Conservation (phyloP, 2,113 vertebrate species). For the Esox niger region DNA sequence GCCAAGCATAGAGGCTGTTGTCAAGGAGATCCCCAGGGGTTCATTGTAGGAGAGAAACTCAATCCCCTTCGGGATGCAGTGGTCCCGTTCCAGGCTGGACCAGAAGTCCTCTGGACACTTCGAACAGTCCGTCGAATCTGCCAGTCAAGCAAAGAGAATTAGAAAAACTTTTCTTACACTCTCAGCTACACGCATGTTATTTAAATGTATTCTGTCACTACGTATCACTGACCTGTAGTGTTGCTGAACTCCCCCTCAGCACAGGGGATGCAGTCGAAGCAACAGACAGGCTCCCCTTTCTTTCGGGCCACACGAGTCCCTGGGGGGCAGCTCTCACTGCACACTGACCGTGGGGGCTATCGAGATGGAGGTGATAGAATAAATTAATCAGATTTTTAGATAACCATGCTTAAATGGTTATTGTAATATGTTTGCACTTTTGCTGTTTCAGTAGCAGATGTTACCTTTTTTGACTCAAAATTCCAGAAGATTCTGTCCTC, state of each 20-base stretch:
- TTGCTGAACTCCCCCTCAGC: constrained; percentile 72
- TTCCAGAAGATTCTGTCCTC: constrained; percentile 65
- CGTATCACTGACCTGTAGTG: constrained; percentile 52
- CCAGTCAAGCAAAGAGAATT: neutral
- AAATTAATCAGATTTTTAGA: neutral
- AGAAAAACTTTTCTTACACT: neutral
- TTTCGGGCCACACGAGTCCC: constrained; percentile 67
- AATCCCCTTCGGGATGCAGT: constrained; percentile 62
- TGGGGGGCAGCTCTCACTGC: constrained; percentile 69
- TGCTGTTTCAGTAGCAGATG: no score
- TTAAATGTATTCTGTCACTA: neutral
- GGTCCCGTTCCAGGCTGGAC: constrained; percentile 56
- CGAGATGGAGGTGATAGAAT: neutral
- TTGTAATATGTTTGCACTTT: no score
- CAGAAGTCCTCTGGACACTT: constrained; percentile 68
- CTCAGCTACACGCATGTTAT: neutral
- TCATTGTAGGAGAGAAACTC: constrained; percentile 71
- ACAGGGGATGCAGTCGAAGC: constrained; percentile 77
- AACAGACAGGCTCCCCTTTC: constrained; percentile 71
- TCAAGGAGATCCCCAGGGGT: constrained; percentile 65
- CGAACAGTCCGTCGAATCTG: constrained; percentile 61
- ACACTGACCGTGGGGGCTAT: constrained; percentile 68
- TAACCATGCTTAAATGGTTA: no score
- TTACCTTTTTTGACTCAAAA: constrained; percentile 46
- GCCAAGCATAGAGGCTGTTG: constrained; percentile 52